Conservation (phyloP, 2,113 vertebrate species). For the Macquaria ambigua region DNA sequence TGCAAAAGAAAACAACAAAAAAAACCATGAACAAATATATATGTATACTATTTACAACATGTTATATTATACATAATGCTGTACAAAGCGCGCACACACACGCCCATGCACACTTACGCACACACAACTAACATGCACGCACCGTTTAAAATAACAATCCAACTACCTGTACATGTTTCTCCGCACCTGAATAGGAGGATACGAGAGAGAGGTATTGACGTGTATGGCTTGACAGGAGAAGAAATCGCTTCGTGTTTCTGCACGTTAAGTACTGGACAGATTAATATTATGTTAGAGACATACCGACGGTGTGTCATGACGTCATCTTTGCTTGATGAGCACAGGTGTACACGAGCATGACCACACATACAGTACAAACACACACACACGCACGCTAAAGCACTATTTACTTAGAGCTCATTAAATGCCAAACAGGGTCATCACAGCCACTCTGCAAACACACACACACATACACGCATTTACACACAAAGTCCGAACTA, state of each 20-base stretch:
- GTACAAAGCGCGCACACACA: slow-evolving; percentile 69
- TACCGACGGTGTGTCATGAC: slow-evolving; percentile 45
- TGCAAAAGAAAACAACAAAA: slow-evolving; percentile 71
- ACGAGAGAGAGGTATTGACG: slow-evolving; percentile 95
- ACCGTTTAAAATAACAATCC: slow-evolving; percentile 74
- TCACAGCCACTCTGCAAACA: slow-evolving; percentile 63
- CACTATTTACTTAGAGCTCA: slow-evolving; percentile 74
- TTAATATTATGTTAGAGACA: slow-evolving; percentile 64
- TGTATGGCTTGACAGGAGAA: slow-evolving; percentile 95
- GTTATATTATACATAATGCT: slow-evolving; percentile 70
- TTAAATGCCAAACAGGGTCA: slow-evolving; percentile 64
- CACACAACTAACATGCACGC: slow-evolving; percentile 49
- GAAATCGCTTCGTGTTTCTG: slow-evolving; percentile 61
- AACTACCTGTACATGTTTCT: slow-evolving; percentile 84
- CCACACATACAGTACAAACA: slow-evolving; percentile 27
- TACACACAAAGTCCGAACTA: slow-evolving; percentile 71
- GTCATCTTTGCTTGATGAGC: slow-evolving; percentile 46
- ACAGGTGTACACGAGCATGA: slow-evolving; percentile 27
- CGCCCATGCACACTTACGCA: slow-evolving; percentile 33
- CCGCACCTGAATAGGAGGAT: slow-evolving; percentile 90
- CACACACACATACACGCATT: slow-evolving; percentile 53
- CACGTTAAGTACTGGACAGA: slow-evolving; percentile 70
- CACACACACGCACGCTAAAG: slow-evolving; percentile 37
- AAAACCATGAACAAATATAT: slow-evolving; percentile 75
- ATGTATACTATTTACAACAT: slow-evolving; percentile 81